Evolutionary conservation across 35 echinoderm and acorn worm genomes (phyloP), one percentile per base, ranked within the genome.

Genomic region (Strongylocentrotus purpuratus): DNA sequence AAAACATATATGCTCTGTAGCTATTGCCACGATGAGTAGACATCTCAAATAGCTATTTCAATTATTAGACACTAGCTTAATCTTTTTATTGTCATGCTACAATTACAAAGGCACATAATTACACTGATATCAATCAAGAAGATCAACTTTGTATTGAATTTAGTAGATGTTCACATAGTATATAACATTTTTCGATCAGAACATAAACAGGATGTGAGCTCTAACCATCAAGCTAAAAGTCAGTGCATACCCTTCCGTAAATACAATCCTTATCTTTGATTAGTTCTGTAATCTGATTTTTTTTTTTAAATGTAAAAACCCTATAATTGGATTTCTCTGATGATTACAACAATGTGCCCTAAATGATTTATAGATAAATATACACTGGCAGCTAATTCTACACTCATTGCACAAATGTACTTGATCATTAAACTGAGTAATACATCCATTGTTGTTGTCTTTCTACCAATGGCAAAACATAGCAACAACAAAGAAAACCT

Each of bases 41-140:
- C 0, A 78, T 78, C 7, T 78, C 65, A 7, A 28, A 78, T 78
- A 18, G n/a, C n/a, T n/a, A n/a, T n/a, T n/a, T n/a, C n/a, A n/a
- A 78, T 28, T 5, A 78, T 78, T 22, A 78, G 20, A 78, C 0
- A 78, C 22, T 5, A n/a, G 65, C 3, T 78, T 22, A 31, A 78
- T 0, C 1, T 78, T 78, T 78, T 22, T 22, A n/a, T 78, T 78
- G 20, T 78, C 22, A 78, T 78, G 65, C 65, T n/a, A 78, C 4
- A 78, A n/a, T 78, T 78, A 78, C 65, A 78, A 78, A 78, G 65
- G 65, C 65, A 78, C 65, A 78, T 4, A 78, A 78, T 78, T 78
- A 78, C 65, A 22, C 20, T 28, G 65, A 78, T 22, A 78, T 8
- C 5, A 59, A n/a, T 28, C 6, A n/a, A n/a, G 22, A 28, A n/a